Evolutionary conservation across 2,888 invertebrate genomes (phyloP), one percentile per base, ranked within the genome.

Genomic region (Embidobia sp.): DNA sequence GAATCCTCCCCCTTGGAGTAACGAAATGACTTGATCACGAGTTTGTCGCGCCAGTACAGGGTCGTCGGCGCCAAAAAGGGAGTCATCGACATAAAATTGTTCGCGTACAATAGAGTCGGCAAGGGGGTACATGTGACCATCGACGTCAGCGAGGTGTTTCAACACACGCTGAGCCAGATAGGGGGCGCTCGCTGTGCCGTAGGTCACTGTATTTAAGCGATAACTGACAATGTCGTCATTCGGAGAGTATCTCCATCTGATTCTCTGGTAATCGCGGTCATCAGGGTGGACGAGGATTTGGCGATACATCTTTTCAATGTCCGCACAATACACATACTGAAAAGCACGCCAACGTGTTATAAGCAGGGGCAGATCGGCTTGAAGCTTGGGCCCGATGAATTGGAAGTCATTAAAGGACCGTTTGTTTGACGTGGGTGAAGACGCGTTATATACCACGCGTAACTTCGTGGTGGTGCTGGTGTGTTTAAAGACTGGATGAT

Each of bases 291-390:
- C 63, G 55, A 70, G 22, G 33, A 48, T 6, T 29, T 31, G 10
- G 55, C 35, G 35, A 35, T 35, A 35, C 15, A 35, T 35, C 13
- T 35, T 11, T 2, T 11, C n/a, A 6, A 35, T 42, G 6, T 76
- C 70, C 3, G 69, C 75, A 16, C 31, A 49, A 16, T 49, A 49
- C 16, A 49, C 33, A 16, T 8, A 49, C 3, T 16, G 15, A 16
- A 31, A n/a, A 10, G 8, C n/a, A 11, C 49, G 49, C 49, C 31
- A 49, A 6, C 49, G 49, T 3, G 49, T 49, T 1, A 49, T 31
- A 8, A 49, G 5, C 7, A 31, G 16, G 4, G 31, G 16, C 7
- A 48, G 29, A 27, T 31, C 49, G n/a, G 18, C 2, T 8, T 49
- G 31, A 7, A 49, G 19, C 8, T 29, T 49, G 6, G 13, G 31